These are phyloP conservation scores for Saturnia pavonia DNA, from an alignment of 2,888 invertebrate genomes.

Conservation along the genomic window DNA sequence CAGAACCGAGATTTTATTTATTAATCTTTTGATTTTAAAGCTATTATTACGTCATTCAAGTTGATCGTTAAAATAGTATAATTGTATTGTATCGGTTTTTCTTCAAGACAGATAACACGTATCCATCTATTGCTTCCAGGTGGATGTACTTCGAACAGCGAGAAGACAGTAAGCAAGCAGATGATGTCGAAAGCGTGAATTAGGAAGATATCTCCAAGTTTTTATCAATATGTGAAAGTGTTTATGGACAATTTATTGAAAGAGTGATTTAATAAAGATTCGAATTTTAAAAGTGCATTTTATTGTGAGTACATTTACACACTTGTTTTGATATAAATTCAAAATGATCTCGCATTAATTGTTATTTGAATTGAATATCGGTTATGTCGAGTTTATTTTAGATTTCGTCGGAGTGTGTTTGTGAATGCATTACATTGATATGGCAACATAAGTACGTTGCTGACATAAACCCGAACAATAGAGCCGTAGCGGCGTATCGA, in stretches of 20 bases:
- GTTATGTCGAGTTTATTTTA: conserved; percentile 57
- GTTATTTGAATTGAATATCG: conserved; percentile 54
- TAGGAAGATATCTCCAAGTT: conserved; percentile 39
- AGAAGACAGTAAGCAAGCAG: conserved; percentile 40
- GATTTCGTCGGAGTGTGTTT: conserved; percentile 57
- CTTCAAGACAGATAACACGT: not conserved
- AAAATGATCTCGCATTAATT: conserved; percentile 28
- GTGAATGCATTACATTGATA: conserved; percentile 64
- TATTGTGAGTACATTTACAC: conserved; percentile 20
- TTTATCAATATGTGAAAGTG: conserved; percentile 30
- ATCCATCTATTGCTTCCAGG: conserved; percentile 58
- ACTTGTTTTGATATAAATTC: not conserved
- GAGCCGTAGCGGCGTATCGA: conserved; percentile 45
- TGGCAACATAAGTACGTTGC: conserved; percentile 71
- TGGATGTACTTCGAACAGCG: conserved; percentile 86
- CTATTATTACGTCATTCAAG: no score
- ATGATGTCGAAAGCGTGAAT: conserved; percentile 47
- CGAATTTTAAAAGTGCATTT: conserved; percentile 28
- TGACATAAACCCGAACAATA: conserved; percentile 64
- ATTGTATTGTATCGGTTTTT: not conserved
- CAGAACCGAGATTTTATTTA: no score
- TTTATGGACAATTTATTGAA: conserved; percentile 42
- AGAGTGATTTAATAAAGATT: conserved; percentile 32
- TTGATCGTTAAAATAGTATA: no score
- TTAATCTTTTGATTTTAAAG: no score